Percentiles rank a stretch among this genome's conserved stretches.
phyloP scores from a whole-genome alignment of 2,113 vertebrate species.

The Epinephelus moara region DNA sequence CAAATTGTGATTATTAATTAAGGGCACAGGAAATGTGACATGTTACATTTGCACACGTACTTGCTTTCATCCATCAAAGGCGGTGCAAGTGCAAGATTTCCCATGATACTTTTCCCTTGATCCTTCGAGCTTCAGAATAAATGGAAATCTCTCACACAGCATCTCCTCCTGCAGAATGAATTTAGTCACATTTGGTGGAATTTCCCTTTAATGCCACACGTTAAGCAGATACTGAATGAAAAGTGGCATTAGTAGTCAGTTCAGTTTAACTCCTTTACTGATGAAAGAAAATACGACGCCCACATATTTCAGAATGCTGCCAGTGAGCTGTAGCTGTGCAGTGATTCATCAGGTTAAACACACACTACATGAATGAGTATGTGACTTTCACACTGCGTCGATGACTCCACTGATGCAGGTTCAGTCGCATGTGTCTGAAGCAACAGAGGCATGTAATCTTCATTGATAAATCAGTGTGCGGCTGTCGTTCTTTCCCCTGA shows the following conservation, averaged over 20 bases:
- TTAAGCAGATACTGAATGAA: background rate
- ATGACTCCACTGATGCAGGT: constrained; percentile 7
- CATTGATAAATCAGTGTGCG: background rate
- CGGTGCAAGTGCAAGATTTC: background rate
- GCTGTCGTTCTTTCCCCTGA: background rate
- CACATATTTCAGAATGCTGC: background rate
- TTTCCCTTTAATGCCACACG: constrained; percentile 4
- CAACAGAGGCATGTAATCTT: background rate
- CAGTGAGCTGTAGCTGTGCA: background rate
- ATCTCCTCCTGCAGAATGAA: background rate
- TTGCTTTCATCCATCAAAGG: background rate
- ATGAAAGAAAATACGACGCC: background rate
- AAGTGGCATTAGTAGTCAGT: no score
- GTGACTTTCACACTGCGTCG: background rate
- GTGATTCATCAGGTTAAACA: background rate
- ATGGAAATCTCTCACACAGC: background rate
- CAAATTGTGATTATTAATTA: background rate
- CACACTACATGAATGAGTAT: background rate
- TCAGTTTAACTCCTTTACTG: background rate
- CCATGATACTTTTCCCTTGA: background rate
- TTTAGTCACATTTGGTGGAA: background rate
- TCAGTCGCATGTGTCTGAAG: background rate
- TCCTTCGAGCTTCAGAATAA: background rate
- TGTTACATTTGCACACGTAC: background rate
- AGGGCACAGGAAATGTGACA: background rate